phyloP scores from a whole-genome alignment of 2,888 invertebrate species.

The Candidula unifasciata region DNA sequence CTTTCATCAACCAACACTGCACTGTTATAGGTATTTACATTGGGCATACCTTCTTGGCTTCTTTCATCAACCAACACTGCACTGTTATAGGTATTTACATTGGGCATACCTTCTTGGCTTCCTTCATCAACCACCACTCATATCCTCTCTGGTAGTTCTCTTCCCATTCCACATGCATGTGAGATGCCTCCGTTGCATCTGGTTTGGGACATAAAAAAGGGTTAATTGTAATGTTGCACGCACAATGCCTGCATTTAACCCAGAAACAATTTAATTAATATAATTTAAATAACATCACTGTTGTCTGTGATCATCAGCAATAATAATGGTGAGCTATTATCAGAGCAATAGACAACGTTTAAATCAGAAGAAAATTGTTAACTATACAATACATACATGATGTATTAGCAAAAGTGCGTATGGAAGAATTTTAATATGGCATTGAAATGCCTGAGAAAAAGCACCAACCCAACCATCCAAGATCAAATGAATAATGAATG shows the following conservation, averaged over 20 bases:
- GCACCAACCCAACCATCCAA: too few relatives aligned
- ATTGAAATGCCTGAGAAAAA: too few relatives aligned
- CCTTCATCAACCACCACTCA: constrained; percentile 76
- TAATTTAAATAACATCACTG: too few relatives aligned
- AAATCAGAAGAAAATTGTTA: too few relatives aligned
- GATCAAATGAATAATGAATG: too few relatives aligned
- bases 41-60: constrained; percentile 65
- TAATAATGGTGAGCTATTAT: too few relatives aligned
- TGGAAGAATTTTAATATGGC: too few relatives aligned
- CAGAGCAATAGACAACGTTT: too few relatives aligned
- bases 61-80: constrained; percentile 64
- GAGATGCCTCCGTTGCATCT: constrained; percentile 76
- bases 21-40: not conserved
- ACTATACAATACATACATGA: too few relatives aligned
- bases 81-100: not conserved
- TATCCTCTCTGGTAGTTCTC: constrained; percentile 74
- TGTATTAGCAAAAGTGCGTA: too few relatives aligned
- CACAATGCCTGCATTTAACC: not conserved
- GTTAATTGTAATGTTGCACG: not conserved
- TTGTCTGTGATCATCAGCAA: too few relatives aligned
- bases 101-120: constrained; percentile 65
- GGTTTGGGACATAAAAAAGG: constrained; percentile 19
- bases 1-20: too few relatives aligned
- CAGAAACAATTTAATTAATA: not conserved
- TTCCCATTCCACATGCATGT: constrained; percentile 73